These are phyloP conservation scores for Phyllotreta striolata DNA, from an alignment of 2,888 invertebrate genomes.

Conservation along the genomic window DNA sequence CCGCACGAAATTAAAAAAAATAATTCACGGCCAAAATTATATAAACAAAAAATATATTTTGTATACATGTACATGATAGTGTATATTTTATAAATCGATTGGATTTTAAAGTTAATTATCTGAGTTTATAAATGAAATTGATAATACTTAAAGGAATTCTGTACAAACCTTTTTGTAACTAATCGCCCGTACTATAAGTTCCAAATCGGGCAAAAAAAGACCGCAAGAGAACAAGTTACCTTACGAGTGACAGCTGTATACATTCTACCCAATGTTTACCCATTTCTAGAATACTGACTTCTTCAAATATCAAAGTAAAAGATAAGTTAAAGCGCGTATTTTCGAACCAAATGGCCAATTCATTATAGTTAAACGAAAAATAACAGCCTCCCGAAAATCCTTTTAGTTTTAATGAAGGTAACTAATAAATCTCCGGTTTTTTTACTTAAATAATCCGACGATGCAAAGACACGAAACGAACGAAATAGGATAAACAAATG, in stretches of 20 bases:
- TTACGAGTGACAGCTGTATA: constrained; percentile 32
- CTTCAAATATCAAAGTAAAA: constrained; percentile 21
- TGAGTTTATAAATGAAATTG: too few species aligned
- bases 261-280: constrained; percentile 30
- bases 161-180: not conserved
- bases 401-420: constrained; percentile 18
- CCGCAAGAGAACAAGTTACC: constrained; percentile 26
- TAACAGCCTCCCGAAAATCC: constrained; percentile 9
- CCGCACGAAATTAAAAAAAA: too few species aligned
- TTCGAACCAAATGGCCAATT: constrained; percentile 14
- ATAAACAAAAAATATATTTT: too few species aligned
- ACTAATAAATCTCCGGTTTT: constrained; percentile 17
- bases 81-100: too few species aligned
- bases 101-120: too few species aligned
- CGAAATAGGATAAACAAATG: constrained; percentile 6
- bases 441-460: constrained; percentile 21
- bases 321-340: constrained; percentile 19
- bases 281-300: constrained; percentile 29
- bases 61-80: too few species aligned
- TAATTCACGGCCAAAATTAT: too few species aligned
- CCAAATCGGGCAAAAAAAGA: constrained; percentile 19
- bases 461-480: constrained; percentile 10
- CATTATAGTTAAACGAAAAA: constrained; percentile 16
- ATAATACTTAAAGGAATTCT: too few species aligned
- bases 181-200: constrained; percentile 23